phyloP scores from a whole-genome alignment of 2,888 invertebrate genomes.

The Abrostola tripartita region DNA sequence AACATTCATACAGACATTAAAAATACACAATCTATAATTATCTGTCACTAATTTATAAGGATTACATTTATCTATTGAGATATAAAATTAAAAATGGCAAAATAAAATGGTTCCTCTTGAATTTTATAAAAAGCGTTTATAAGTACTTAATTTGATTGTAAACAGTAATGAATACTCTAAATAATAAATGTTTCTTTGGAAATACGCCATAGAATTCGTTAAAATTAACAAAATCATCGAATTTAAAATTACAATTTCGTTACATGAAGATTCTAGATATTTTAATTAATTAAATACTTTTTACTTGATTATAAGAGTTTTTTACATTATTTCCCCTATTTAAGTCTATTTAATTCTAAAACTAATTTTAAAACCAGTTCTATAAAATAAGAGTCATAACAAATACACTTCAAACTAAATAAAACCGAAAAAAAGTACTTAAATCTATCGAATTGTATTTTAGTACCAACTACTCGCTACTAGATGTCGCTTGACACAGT shows the following conservation, averaged over 20 bases:
- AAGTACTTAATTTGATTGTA: not conserved
- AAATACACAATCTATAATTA: slow-evolving; percentile 18
- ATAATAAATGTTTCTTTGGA: slow-evolving; percentile 49
- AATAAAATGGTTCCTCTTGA: slow-evolving; percentile 14
- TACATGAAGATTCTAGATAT: slow-evolving; percentile 21
- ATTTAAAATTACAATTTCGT: slow-evolving; percentile 17
- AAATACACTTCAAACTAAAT: slow-evolving; percentile 28
- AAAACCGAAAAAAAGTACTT: slow-evolving; percentile 41
- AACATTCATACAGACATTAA: slow-evolving; percentile 29
- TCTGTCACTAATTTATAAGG: slow-evolving; percentile 13
- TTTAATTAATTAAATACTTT: slow-evolving; percentile 40
- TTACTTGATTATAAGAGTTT: slow-evolving; percentile 53
- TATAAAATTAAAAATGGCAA: slow-evolving; percentile 8
- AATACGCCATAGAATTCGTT: slow-evolving; percentile 37
- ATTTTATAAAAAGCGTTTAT: not conserved
- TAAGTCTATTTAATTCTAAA: slow-evolving; percentile 38
- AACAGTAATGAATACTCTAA: slow-evolving; percentile 17
- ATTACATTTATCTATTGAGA: slow-evolving; percentile 14
- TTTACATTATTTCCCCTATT: slow-evolving; percentile 53
- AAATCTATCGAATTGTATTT: not conserved
- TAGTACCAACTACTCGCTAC: slow-evolving; percentile 22
- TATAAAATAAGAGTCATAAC: slow-evolving; percentile 20
- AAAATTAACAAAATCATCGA: slow-evolving; percentile 19
- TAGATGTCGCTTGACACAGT: slow-evolving; percentile 30
- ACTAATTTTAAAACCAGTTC: slow-evolving; percentile 37